Percentiles rank a stretch among this genome's conserved stretches.
phyloP scores from a whole-genome alignment of 2,888 invertebrate genomes.

The Euproctis similis region DNA sequence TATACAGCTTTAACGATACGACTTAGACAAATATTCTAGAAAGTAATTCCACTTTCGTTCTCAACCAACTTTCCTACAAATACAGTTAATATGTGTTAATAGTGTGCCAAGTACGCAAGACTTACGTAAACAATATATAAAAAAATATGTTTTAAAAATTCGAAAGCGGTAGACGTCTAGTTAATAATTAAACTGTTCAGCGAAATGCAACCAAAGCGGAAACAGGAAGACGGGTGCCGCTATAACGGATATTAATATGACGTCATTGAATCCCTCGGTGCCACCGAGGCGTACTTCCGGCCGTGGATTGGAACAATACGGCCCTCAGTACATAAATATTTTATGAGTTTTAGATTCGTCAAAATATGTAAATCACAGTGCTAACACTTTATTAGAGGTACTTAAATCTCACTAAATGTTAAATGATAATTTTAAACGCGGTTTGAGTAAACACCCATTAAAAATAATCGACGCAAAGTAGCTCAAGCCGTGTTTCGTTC shows the following conservation, averaged over 20 bases:
- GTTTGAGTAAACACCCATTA: too few species aligned
- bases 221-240: constrained; percentile 40
- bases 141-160: constrained; percentile 15
- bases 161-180: constrained; percentile 18
- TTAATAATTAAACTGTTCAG: constrained; percentile 21
- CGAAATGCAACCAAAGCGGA: constrained; percentile 31
- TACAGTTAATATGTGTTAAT: constrained; percentile 13
- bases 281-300: constrained; percentile 45
- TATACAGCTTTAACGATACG: too few species aligned
- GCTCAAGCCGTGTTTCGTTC: too few species aligned
- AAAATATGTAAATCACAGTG: too few species aligned
- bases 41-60: constrained; percentile 22
- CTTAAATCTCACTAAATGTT: too few species aligned
- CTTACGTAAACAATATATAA: constrained; percentile 18
- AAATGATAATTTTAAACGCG: too few species aligned
- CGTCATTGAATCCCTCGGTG: constrained; percentile 43
- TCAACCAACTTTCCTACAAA: constrained; percentile 17
- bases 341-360: constrained; percentile 29
- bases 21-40: too few species aligned
- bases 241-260: constrained; percentile 54
- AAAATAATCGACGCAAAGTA: too few species aligned
- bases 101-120: constrained; percentile 13
- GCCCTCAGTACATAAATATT: constrained; percentile 30
- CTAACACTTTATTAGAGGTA: too few species aligned
- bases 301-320: constrained; percentile 38